phyloP scores from a whole-genome alignment of 2,888 invertebrate genomes.

The Drosophila nigricruria region DNA sequence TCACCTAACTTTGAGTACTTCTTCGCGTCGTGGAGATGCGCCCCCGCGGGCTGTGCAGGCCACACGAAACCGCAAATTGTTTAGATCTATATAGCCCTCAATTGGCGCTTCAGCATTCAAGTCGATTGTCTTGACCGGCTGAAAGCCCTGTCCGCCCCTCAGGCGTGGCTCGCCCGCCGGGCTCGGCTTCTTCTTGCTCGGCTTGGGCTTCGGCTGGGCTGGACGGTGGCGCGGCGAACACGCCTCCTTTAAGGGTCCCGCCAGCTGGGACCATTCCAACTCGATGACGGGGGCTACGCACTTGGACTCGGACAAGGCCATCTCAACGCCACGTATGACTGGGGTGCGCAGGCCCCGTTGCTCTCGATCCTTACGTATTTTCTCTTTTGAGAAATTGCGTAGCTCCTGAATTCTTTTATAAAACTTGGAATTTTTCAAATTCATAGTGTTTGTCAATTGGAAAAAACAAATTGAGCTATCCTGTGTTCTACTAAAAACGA shows the following conservation, averaged over 20 bases:
- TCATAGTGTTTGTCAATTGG: constrained; percentile 64
- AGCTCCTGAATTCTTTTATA: constrained; percentile 81
- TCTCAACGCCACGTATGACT: constrained; percentile 49
- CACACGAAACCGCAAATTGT: constrained; percentile 74
- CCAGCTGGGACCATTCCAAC: constrained; percentile 43
- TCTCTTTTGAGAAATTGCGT: constrained; percentile 77
- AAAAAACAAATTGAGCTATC: constrained; percentile 34
- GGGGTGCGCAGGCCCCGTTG: constrained; percentile 33
- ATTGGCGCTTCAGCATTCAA: constrained; percentile 23
- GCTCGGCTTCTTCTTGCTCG: constrained; percentile 13
- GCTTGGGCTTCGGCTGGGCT: constrained; percentile 13
- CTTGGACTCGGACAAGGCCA: constrained; percentile 56
- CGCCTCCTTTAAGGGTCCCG: background rate
- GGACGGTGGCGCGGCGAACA: constrained; percentile 2
- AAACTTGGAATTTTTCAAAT: constrained; percentile 83
- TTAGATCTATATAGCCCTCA: constrained; percentile 71
- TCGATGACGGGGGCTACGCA: constrained; percentile 25
- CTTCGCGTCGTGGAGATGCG: constrained; percentile 8
- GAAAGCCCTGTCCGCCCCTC: constrained; percentile 11
- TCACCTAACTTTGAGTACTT: constrained; percentile 61
- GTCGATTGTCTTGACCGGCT: background rate
- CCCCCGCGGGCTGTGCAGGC: constrained; percentile 57
- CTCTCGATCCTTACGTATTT: constrained; percentile 66
- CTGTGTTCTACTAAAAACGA: constrained; percentile 40
- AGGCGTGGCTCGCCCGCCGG: background rate